Conservation (phyloP, 2,888 invertebrate genomes). For the Polyploca ridens region DNA sequence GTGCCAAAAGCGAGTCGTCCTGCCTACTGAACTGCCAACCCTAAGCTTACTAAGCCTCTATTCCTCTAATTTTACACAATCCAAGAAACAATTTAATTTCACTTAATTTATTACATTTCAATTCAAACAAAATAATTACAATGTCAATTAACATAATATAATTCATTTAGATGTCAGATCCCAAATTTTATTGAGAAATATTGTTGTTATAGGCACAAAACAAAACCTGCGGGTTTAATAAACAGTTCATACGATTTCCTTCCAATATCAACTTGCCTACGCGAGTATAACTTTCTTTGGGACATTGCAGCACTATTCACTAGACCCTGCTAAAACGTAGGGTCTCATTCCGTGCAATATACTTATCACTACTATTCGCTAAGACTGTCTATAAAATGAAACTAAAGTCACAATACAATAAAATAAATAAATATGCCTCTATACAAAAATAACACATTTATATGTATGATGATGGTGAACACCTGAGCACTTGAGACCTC, state of each 20-base stretch:
- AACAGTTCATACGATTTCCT: conserved; percentile 43
- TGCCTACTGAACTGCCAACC: conserved; percentile 56
- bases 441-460: conserved; percentile 81
- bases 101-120: conserved; percentile 58
- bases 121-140: conserved; percentile 38
- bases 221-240: conserved; percentile 33
- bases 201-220: conserved; percentile 35
- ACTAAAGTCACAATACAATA: conserved; percentile 69
- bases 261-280: conserved; percentile 57
- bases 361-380: conserved; percentile 75
- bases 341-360: conserved; percentile 74
- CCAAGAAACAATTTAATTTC: conserved; percentile 58
- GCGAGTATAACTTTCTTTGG: conserved; percentile 79
- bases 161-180: not conserved
- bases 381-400: conserved; percentile 68
- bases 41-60: conserved; percentile 57
- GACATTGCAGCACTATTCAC: conserved; percentile 76
- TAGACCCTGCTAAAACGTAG: conserved; percentile 81
- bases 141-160: conserved; percentile 33
- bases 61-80: conserved; percentile 62
- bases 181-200: conserved; percentile 30
- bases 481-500: conserved; percentile 71
- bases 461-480: conserved; percentile 72
- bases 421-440: conserved; percentile 83
- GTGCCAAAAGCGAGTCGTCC: conserved; percentile 52